Conservation (phyloP, 1,140 invertebrate species). For the Musca vetustissima region DNA sequence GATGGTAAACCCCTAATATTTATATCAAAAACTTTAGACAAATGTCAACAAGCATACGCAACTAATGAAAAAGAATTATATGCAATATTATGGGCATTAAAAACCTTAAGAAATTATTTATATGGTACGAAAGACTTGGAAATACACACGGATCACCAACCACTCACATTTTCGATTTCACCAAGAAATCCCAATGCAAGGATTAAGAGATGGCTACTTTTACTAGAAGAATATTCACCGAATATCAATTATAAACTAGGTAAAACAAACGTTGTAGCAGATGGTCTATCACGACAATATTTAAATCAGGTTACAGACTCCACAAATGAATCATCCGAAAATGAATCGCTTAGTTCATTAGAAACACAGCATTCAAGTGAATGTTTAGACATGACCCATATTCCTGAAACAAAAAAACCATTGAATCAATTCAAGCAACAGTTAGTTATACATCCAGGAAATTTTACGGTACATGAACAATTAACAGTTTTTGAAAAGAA, state of each 20-base stretch:
- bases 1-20: slow-evolving; percentile 31
- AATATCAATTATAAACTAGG: slow-evolving; percentile 40
- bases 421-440: slow-evolving; percentile 16
- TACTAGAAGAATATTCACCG: slow-evolving; percentile 44
- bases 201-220: slow-evolving; percentile 49
- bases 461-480: not conserved
- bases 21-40: slow-evolving; percentile 46
- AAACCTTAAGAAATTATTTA: slow-evolving; percentile 48
- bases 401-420: slow-evolving; percentile 3
- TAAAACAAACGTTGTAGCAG: slow-evolving; percentile 12
- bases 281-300: slow-evolving; percentile 21
- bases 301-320: not conserved
- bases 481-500: slow-evolving; percentile 1
- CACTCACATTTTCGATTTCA: slow-evolving; percentile 50
- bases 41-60: slow-evolving; percentile 39
- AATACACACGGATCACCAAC: slow-evolving; percentile 47
- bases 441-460: not conserved
- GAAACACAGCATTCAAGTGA: not conserved
- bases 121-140: slow-evolving; percentile 34
- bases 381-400: not conserved
- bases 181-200: slow-evolving; percentile 47
- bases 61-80: slow-evolving; percentile 42
- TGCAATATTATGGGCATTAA: slow-evolving; percentile 54
- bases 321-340: not conserved
- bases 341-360: not conserved